phyloP scores from a whole-genome alignment of 2,797 vertebrate species.

The Furcifer pardalis region DNA sequence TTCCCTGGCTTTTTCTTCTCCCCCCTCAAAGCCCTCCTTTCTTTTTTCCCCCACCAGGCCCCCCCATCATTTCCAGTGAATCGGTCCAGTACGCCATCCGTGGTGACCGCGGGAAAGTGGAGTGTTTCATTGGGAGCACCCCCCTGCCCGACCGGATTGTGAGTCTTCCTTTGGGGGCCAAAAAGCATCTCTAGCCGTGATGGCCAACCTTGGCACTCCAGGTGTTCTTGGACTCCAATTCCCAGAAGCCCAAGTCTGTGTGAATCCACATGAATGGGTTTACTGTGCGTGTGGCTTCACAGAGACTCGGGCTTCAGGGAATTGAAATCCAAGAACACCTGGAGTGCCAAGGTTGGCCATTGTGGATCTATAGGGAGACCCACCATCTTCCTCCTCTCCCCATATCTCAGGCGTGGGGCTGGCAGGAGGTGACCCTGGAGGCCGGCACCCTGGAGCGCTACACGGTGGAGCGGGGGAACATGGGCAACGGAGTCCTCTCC shows the following conservation, averaged over 20 bases:
- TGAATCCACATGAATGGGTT: too few relatives aligned
- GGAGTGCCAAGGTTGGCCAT: too few relatives aligned
- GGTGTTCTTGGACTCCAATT: too few relatives aligned
- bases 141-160: slow-evolving; percentile 94
- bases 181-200: too few relatives aligned
- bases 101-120: slow-evolving; percentile 90
- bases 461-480: slow-evolving; percentile 89
- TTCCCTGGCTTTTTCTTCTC: too few relatives aligned
- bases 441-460: slow-evolving; percentile 93
- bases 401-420: slow-evolving; percentile 89
- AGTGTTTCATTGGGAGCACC: slow-evolving; percentile 94
- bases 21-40: not conserved
- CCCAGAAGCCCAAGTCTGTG: too few relatives aligned
- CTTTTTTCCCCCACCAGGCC: slow-evolving; percentile 74
- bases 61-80: slow-evolving; percentile 94
- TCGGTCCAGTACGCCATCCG: slow-evolving; percentile 86
- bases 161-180: slow-evolving; percentile 70
- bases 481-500: slow-evolving; percentile 88
- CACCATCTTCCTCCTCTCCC: too few relatives aligned
- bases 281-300: too few relatives aligned
- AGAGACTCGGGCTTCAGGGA: too few relatives aligned
- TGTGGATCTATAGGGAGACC: too few relatives aligned
- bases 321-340: too few relatives aligned
- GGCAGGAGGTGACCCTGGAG: slow-evolving; percentile 96
- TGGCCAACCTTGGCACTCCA: too few relatives aligned